Evolutionary conservation across 1,140 invertebrate genomes (phyloP).

Genomic region (Nilaparvata lugens): DNA sequence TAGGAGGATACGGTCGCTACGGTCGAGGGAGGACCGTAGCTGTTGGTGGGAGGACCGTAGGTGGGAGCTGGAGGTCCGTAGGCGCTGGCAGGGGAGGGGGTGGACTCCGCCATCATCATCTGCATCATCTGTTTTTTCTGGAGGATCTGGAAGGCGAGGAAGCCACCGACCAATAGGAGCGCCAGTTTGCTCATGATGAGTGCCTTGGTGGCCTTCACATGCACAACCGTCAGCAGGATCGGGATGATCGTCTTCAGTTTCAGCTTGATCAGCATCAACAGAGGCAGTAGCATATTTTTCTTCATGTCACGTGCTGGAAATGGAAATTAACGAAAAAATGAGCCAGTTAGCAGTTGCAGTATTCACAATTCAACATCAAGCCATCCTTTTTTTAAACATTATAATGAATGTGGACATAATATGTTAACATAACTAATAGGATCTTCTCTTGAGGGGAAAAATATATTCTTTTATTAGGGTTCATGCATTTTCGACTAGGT

Average conservation of each 20-base stretch:
- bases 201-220: constrained; percentile 72
- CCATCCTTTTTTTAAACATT: too few species aligned
- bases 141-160: constrained; percentile 52
- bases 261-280: constrained; percentile 66
- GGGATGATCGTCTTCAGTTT: constrained; percentile 77
- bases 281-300: constrained; percentile 68
- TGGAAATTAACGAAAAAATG: background rate
- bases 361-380: too few species aligned
- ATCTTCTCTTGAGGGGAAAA: too few species aligned
- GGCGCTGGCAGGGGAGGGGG: constrained; percentile 39
- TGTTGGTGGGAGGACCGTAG: constrained; percentile 39
- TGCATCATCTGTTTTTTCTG: constrained; percentile 22
- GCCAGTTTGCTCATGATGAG: constrained; percentile 72
- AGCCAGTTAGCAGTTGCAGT: too few species aligned
- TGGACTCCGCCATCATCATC: constrained; percentile 45
- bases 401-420: too few species aligned
- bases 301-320: constrained; percentile 48
- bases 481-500: too few species aligned
- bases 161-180: constrained; percentile 65
- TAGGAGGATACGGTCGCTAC: constrained; percentile 34
- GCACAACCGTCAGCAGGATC: constrained; percentile 64
- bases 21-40: constrained; percentile 47
- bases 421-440: too few species aligned
- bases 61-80: constrained; percentile 44
- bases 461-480: too few species aligned